Percentiles rank a stretch among this genome's conserved stretches.
Evolutionary conservation across 2,113 vertebrate genomes (phyloP).

Genomic region (Riparia riparia): DNA sequence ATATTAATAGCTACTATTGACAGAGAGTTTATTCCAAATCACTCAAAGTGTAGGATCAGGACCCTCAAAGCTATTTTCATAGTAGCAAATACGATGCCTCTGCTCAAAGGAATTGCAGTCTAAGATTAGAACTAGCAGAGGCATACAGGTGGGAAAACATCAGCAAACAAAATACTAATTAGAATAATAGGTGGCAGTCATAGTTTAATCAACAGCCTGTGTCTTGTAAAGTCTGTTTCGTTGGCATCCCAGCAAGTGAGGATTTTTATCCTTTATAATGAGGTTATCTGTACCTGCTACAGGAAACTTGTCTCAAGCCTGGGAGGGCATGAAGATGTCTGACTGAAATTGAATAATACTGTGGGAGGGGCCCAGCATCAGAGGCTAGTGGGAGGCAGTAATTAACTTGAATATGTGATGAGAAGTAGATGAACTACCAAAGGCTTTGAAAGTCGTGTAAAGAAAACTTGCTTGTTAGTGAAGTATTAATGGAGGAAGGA

Average conservation of each 20-base stretch:
- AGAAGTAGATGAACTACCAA: neutral
- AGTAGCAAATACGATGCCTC: neutral
- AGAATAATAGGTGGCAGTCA: neutral
- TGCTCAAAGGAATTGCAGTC: neutral
- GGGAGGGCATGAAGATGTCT: neutral
- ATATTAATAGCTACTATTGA: neutral
- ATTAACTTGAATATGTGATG: conserved; percentile 22
- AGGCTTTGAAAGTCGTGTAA: conserved; percentile 7
- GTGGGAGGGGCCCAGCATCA: neutral
- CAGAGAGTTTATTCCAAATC: neutral
- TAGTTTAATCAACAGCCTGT: conserved; percentile 3
- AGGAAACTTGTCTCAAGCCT: neutral
- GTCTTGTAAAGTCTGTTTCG: neutral
- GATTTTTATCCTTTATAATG: conserved; percentile 13
- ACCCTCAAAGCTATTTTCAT: neutral
- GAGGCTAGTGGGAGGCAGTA: conserved; percentile 8
- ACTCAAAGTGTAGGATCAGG: neutral
- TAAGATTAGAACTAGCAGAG: neutral
- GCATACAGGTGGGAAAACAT: neutral
- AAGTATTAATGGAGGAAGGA: neutral
- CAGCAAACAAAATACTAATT: neutral
- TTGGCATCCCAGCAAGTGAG: neutral
- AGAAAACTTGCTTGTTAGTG: conserved; percentile 18
- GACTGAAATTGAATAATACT: neutral
- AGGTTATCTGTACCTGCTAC: neutral